A percentile compares a stretch with the other conserved stretches of the same genome.
These are phyloP conservation scores for Falco novaeseelandiae DNA, from an alignment of 2,797 vertebrate species.

Conservation along the genomic window DNA sequence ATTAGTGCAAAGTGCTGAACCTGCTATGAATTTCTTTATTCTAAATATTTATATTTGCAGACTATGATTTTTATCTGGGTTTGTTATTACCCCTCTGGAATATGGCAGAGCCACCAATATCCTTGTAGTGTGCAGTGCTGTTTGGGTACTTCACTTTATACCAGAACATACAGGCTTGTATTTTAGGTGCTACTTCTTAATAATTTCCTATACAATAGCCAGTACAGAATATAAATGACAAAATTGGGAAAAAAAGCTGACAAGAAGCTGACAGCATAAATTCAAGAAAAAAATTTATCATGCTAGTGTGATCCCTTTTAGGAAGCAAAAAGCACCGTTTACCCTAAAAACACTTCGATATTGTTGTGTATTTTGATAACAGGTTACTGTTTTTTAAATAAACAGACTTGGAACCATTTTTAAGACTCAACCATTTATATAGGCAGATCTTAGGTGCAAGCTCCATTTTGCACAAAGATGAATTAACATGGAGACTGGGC, in stretches of 20 bases:
- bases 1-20: conserved; percentile 11
- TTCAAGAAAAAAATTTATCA: background rate
- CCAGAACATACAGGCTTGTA: background rate
- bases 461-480: background rate
- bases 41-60: conserved; percentile 51
- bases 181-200: conserved; percentile 5
- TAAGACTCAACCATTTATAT: background rate
- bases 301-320: background rate
- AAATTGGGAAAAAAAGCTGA: background rate
- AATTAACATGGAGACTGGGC: background rate
- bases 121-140: background rate
- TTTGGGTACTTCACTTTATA: conserved; percentile 6
- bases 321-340: background rate
- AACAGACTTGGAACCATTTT: background rate
- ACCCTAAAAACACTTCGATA: background rate
- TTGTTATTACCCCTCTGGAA: conserved; percentile 12
- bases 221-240: background rate
- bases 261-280: conserved; percentile 17
- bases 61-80: background rate
- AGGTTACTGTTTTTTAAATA: background rate
- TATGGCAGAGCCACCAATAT: background rate
- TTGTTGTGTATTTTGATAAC: background rate
- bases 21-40: background rate
- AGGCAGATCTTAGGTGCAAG: background rate
- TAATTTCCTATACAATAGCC: background rate